Base-by-base conservation (phyloP, 1,140 invertebrate species). In the Neotoxoptera formosana region DNA sequence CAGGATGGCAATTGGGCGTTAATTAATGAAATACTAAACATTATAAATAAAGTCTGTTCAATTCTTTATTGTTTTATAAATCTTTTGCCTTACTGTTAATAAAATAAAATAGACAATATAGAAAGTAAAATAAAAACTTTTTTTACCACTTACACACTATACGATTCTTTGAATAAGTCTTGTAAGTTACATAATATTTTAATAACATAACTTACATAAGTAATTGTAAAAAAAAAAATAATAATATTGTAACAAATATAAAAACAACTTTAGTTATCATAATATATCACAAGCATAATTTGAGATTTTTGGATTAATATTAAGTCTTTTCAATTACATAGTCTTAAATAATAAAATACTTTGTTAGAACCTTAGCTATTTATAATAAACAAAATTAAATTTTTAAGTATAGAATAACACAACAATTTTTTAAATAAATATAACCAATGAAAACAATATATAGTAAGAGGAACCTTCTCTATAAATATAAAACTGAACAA, bases 171-270 rank as follows among this genome's bases (percentile, higher is more conserved):
- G 48, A 51, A 53, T 53, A 67, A 67, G 60, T 67, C 25, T 67
- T 67, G 60, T 67, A 67, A 67, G 60, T 67, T 67, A 67, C 60
- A 67, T 67, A 67, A 67, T 67, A 30, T 67, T 67, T 67, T 67
- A 30, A 67, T 30, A 67, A 67, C 60, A 67, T 67, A 30, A 67
- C 60, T n/a, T n/a, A n/a, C n/a, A n/a, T n/a, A n/a, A n/a, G n/a
- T 67, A 67, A 30, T 67, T 67, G 30, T 67, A 67, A 67, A 67
- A 67, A 67, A 67, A 67, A 67, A 23, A n/a, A n/a, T n/a, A 56
- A 56, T 56, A 56, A 56, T 56, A 56, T 48, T 48, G 48, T 56
- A 56, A 56, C 56, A 56, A 56, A 56, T 56, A 56, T 56, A 56
- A 56, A 56, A 56, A 56, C 56, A 56, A 67, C 60, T 67, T 67